Base-by-base conservation (phyloP, 1,140 invertebrate species). In the Cyphomyrmex costatus region DNA sequence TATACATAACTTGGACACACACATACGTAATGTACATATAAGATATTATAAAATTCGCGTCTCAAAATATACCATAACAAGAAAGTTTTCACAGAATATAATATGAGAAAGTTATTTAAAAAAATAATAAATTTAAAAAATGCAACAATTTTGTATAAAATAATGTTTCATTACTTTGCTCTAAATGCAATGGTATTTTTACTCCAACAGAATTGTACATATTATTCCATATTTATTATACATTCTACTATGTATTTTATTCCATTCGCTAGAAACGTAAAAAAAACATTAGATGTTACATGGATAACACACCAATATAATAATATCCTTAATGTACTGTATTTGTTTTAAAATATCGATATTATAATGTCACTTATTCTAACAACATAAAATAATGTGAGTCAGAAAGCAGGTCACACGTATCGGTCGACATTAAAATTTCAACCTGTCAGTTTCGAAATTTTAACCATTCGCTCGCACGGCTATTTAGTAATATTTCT, bases 341-440 rank as follows among this genome's bases (percentile, higher is more conserved):
- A 21, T 73, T 33, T 36, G 12, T 4, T 10, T 30, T 8, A n/a
- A 61, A 73, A 60, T 73, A 21, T 1, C 24, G 24, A 49, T 46
- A 12, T 82, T 58, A 42, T 30, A 24, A 70, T 46, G n/a, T 36
- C 36, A n/a, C 10, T 60, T 58, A 46, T 46, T 16, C 14, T 1
- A 16, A 42, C 30, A 6, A 30, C 24, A 12, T 14, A 21, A 60
- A 49, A 83, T 27, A 58, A 10, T 19, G 30, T 16, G 21, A 27
- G 1, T 46, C 19, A 7, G 36, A 61, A 82, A 74, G 12, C 70
- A 16, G 36, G 24, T 49, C 68, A 27, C n/a, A 71, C 53, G 27
- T 14, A n/a, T 83, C 51, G 6, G 49, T 73, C 53, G 61, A 42
- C 61, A 74, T 60, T 73, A 83, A 83, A 74, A 74, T 73, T 83